Evolutionary conservation across 1,140 invertebrate genomes (phyloP).

Genomic region (Lanistes nyassanus): DNA sequence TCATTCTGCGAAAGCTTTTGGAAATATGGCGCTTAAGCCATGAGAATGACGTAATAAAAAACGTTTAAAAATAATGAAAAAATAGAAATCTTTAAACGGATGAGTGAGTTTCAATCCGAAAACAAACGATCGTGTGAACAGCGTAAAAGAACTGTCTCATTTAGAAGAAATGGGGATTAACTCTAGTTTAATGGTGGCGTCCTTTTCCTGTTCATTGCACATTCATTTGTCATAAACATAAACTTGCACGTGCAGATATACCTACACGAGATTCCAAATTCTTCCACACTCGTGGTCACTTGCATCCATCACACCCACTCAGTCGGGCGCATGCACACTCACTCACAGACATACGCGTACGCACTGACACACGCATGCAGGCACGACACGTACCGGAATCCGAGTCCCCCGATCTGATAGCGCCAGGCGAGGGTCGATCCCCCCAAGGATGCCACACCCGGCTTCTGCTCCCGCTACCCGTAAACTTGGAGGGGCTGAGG

Average conservation of each 20-base stretch:
- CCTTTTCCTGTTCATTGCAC: background rate
- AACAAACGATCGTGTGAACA: background rate
- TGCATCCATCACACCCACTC: background rate
- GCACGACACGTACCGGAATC: slow-evolving; percentile 1
- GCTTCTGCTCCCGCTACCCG: slow-evolving; percentile 31
- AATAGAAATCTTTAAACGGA: background rate
- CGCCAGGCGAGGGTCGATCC: slow-evolving; percentile 22
- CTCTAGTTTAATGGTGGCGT: background rate
- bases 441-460: slow-evolving; percentile 41
- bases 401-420: slow-evolving; percentile 23
- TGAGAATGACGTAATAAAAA: background rate
- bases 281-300: too few species aligned
- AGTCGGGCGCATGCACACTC: slow-evolving; percentile 17
- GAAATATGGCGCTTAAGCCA: background rate
- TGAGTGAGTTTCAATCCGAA: slow-evolving; percentile 1
- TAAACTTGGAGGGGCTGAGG: slow-evolving; percentile 44
- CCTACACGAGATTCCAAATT: too few species aligned
- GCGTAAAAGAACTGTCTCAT: background rate
- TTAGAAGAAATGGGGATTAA: background rate
- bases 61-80: background rate
- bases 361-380: background rate
- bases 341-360: background rate
- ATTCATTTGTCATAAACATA: background rate
- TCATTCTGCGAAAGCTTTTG: background rate
- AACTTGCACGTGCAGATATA: slow-evolving; percentile 14